Conservation (phyloP, 2,888 invertebrate genomes). For the Mesoligia furuncula region DNA sequence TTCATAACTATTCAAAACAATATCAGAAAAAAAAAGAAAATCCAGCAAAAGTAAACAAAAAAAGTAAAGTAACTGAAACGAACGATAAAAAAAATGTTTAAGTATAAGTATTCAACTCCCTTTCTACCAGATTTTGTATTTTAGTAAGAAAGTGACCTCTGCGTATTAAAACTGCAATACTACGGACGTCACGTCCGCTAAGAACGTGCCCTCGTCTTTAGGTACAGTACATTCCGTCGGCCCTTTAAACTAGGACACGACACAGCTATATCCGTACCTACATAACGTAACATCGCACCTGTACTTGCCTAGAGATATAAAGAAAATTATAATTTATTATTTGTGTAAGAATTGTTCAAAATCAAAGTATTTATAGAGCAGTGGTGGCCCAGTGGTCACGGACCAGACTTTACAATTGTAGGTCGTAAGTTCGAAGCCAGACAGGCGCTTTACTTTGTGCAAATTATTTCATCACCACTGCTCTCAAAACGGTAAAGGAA, state of each 20-base stretch:
- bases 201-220: constrained; percentile 36
- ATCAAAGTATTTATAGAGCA: background rate
- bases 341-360: background rate
- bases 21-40: no score
- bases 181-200: constrained; percentile 23
- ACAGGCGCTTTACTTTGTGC: no score
- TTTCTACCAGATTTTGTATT: background rate
- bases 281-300: no score
- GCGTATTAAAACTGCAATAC: constrained; percentile 26
- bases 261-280: background rate
- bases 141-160: background rate
- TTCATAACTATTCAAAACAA: background rate
- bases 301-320: background rate
- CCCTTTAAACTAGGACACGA: constrained; percentile 26
- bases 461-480: no score
- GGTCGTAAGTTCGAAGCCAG: no score
- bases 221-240: constrained; percentile 21
- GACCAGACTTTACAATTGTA: no score
- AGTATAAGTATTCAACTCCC: background rate
- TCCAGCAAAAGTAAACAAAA: background rate
- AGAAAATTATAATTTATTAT: background rate
- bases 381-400: no score
- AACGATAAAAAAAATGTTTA: no score
- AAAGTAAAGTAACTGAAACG: background rate
- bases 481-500: no score